Base-by-base conservation (phyloP, 2,113 vertebrate genomes). In the Microcebus tavaratra region DNA sequence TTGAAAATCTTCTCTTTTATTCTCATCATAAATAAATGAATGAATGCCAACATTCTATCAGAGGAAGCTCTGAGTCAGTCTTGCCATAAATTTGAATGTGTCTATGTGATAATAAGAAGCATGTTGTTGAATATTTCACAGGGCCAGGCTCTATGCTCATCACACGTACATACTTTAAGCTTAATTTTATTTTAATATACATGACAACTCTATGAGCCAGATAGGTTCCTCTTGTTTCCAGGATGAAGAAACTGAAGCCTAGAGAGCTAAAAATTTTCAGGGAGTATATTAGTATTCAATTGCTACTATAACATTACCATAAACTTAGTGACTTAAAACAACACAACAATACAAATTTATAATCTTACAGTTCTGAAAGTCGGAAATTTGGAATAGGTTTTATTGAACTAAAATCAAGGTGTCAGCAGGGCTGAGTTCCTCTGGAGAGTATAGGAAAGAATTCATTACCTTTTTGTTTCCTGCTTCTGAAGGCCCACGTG, bases 71-170 rank as follows among this genome's bases (percentile, higher is more conserved):
- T 21, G 39, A 50, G 0, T 34, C 79, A 21, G 3, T 27, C 17
- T 79, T 20, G 29, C 1, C 42, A 8, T 27, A 70, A n/a, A 21
- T 27, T 50, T 20, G 31, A 42, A 27, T 50, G 6, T 39, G 39
- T 57, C n/a, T 1, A 21, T 12, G 67, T 72, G 29, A 27, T 5
- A 6, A 23, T 15, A 9, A 18, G n/a, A 55, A 55, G 0, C 0
- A 0, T 42, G 2, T 1, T 78, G 72, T 8, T 23, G 53, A 83
- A 10, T 48, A 21, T 17, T 21, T 21, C 21, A 34, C 25, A 61
- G 70, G 1, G 29, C 42, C 42, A 6, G 61, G n/a, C n/a, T 31
- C 53, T 5, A 0, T 7, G 78, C 59, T 23, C 5, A 18, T 70
- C 6, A 17, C 10, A 21, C 15, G 31, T 1, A 39, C 12, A 8